phyloP scores from a whole-genome alignment of 2,888 invertebrate genomes.

The Agrotis ipsilon region DNA sequence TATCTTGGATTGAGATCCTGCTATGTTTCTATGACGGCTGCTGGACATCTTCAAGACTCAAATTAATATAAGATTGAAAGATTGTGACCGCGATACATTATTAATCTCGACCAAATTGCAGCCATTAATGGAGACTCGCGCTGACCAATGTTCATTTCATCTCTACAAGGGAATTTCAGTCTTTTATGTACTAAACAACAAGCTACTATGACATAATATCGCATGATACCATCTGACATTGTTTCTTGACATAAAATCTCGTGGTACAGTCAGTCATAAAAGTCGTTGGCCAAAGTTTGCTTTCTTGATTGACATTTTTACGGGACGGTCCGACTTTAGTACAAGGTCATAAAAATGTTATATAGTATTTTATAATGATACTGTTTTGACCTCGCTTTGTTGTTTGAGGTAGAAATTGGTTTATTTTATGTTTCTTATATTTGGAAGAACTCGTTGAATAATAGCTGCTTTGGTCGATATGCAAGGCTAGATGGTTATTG shows the following conservation, averaged over 20 bases:
- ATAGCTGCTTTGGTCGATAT: too few relatives aligned
- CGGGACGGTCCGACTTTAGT: slow-evolving; percentile 29
- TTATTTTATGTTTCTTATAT: neutral
- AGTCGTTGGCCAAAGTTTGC: slow-evolving; percentile 27
- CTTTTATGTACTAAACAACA: neutral
- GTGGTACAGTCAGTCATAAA: slow-evolving; percentile 27
- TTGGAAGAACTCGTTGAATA: neutral
- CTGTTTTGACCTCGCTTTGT: slow-evolving; percentile 16
- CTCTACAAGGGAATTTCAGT: neutral
- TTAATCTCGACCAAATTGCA: too few relatives aligned
- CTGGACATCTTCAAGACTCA: too few relatives aligned
- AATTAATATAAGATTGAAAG: too few relatives aligned
- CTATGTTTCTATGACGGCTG: too few relatives aligned
- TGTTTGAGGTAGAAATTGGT: slow-evolving; percentile 27
- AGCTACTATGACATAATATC: slow-evolving; percentile 3
- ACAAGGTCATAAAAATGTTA: slow-evolving; percentile 46
- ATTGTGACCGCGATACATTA: too few relatives aligned
- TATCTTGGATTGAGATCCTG: too few relatives aligned
- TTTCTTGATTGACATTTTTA: slow-evolving; percentile 61
- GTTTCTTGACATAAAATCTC: slow-evolving; percentile 15
- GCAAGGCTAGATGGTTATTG: too few relatives aligned
- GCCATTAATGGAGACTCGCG: too few relatives aligned
- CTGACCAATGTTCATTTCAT: neutral
- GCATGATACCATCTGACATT: slow-evolving; percentile 20
- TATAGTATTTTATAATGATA: slow-evolving; percentile 59